Evolutionary conservation across 1,140 invertebrate genomes (phyloP), one percentile per base, ranked within the genome.

Genomic region (Drosophila aff.): DNA sequence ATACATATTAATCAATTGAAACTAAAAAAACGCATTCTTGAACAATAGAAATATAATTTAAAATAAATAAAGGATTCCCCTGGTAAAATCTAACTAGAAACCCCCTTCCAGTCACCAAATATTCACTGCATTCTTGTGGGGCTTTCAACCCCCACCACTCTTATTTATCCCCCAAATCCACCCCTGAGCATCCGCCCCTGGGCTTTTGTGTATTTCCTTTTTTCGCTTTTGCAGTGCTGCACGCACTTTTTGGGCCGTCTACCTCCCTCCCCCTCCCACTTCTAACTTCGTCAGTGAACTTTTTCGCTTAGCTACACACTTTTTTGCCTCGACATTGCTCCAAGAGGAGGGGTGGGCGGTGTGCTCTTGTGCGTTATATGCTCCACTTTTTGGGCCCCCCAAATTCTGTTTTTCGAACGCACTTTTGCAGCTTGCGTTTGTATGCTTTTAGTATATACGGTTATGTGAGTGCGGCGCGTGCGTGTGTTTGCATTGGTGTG

Each of bases 391-490:
- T 84, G 85, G 84, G 58, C 74, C 61, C 52, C 71, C 79, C 53
- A 33, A 57, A 50, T 47, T 82, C 41, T 57, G 63, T 36, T 67
- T 82, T 59, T 61, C 40, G 61, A 90, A 89, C 84, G 84, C 84
- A 89, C 84, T 89, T 89, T 90, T 89, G 84, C 84, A 89, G 84
- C 84, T 89, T 87, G 84, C 84, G 83, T 52, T 89, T 89, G 73
- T 78, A 66, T 81, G 46, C 63, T 47, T 26, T 18, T 18, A 1
- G 28, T 55, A 33, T 61, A 26, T 68, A 36, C 49, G 55, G 41
- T 46, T 75, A 28, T 64, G 44, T 79, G 61, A 62, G 58, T 74
- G 77, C 58, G 76, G 77, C 67, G 67, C 76, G 62, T 73, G 77
- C 66, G 66, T 72, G n/a, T 52, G 49, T 82, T 69, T 69, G 66